Conservation (phyloP, 2,888 invertebrate species). For the Conops quadrifasciatus region DNA sequence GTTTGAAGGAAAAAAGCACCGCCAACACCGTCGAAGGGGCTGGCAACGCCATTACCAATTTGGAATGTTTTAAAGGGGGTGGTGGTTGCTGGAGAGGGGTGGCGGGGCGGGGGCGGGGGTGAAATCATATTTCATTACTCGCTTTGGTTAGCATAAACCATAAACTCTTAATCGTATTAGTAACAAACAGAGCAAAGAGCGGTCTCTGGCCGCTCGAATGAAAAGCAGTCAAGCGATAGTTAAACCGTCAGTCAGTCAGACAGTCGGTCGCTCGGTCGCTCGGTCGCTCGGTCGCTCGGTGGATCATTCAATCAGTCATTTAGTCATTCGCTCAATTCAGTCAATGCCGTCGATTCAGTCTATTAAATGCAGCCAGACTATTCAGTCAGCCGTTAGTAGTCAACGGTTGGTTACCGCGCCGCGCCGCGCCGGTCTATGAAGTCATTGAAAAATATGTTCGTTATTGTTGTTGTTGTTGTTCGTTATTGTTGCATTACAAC, state of each 20-base stretch:
- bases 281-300: not conserved
- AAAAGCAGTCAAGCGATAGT: too few relatives aligned
- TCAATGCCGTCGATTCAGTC: not conserved
- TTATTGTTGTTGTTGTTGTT: not conserved
- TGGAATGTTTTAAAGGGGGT: not conserved
- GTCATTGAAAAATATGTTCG: not conserved
- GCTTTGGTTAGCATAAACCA: slow-evolving; percentile 30
- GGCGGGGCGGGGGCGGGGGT: not conserved
- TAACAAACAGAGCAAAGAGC: not conserved
- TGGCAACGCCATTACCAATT: too few relatives aligned
- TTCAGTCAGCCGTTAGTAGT: too few relatives aligned
- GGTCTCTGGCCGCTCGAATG: too few relatives aligned
- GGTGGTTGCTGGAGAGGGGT: not conserved
- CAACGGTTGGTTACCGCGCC: too few relatives aligned
- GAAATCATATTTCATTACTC: slow-evolving; percentile 26
- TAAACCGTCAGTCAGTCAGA: too few relatives aligned
- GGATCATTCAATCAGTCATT: not conserved
- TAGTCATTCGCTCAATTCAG: not conserved
- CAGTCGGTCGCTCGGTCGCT: too few relatives aligned
- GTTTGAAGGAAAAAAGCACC: too few relatives aligned
- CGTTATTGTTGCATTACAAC: slow-evolving; percentile 1
- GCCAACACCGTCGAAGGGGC: too few relatives aligned
- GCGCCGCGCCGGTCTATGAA: too few relatives aligned
- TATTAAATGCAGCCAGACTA: not conserved
- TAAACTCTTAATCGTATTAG: slow-evolving; percentile 37